phyloP scores from a whole-genome alignment of 1,140 invertebrate species.

The Nebria ingens region DNA sequence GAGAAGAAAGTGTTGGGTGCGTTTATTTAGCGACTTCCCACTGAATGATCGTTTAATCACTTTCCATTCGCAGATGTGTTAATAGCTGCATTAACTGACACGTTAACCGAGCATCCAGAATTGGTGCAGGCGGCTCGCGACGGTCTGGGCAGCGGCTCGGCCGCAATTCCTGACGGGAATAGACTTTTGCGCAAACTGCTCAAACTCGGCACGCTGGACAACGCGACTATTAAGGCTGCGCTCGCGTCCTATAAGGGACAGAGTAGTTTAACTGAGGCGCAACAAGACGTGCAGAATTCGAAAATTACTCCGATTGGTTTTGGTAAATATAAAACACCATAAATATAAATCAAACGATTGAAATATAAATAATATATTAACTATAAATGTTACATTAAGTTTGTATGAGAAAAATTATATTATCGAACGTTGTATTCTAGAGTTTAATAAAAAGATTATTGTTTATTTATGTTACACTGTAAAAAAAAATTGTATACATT shows the following conservation, averaged over 20 bases:
- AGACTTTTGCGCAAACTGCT: conserved; percentile 19
- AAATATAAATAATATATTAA: no score
- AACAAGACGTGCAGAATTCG: not conserved
- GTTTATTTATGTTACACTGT: not conserved
- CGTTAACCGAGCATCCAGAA: conserved; percentile 55
- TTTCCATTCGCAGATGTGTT: conserved; percentile 47
- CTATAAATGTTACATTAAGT: not conserved
- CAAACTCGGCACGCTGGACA: conserved; percentile 19
- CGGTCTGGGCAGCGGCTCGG: conserved; percentile 17
- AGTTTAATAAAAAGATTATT: not conserved
- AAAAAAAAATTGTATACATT: no score
- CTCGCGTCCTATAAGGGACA: conserved; percentile 14
- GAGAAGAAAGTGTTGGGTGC: conserved; percentile 64
- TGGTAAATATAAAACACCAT: conserved; percentile 17
- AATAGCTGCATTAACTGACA: conserved; percentile 58
- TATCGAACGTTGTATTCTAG: not conserved
- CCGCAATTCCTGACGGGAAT: conserved; percentile 14
- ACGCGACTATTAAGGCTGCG: conserved; percentile 11
- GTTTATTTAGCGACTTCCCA: conserved; percentile 14
- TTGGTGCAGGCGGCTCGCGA: conserved; percentile 40
- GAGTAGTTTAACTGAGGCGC: conserved; percentile 6
- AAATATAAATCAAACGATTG: conserved; percentile 2
- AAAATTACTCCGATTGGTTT: conserved; percentile 8
- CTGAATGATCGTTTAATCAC: no score
- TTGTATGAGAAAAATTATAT: not conserved